A percentile compares a stretch with the other conserved stretches of the same genome.
Conservation (phyloP, 2,797 vertebrate species). For the Chromis chromis region DNA sequence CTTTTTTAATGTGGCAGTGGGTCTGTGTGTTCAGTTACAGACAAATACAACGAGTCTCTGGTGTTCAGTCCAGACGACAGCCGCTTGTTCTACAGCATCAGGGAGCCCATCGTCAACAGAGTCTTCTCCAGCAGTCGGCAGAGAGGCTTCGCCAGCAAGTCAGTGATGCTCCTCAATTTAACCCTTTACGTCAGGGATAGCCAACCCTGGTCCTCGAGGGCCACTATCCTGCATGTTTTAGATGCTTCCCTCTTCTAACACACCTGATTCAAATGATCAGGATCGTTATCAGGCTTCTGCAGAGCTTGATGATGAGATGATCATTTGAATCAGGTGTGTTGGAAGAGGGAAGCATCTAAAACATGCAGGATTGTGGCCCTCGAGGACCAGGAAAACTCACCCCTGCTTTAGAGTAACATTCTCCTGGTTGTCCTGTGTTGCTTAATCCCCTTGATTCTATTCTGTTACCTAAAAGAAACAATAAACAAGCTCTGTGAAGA, state of each 20-base stretch:
- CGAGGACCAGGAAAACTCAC: no score
- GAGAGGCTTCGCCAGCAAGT: slow-evolving; percentile 94
- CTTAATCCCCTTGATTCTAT: not conserved
- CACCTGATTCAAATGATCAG: no score
- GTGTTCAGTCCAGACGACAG: slow-evolving; percentile 92
- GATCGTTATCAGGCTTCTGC: no score
- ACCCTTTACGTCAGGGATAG: no score
- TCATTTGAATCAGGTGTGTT: no score
- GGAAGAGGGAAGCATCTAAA: no score
- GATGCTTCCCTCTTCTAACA: no score
- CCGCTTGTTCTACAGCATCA: slow-evolving; percentile 93
- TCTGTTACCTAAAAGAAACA: not conserved
- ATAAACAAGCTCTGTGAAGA: no score
- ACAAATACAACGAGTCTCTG: slow-evolving; percentile 92
- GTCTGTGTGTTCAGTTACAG: slow-evolving; percentile 84
- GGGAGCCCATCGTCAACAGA: slow-evolving; percentile 96
- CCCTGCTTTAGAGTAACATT: not conserved
- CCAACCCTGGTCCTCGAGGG: no score
- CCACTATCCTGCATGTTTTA: no score
- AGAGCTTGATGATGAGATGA: no score
- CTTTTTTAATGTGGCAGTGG: not conserved
- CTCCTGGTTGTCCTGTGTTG: not conserved
- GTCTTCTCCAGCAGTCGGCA: slow-evolving; percentile 94
- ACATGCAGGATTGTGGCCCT: no score
- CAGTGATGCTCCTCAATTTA: slow-evolving; percentile 53